These are phyloP conservation scores for Drosophila rubida DNA, from an alignment of 2,888 invertebrate species.

Conservation along the genomic window DNA sequence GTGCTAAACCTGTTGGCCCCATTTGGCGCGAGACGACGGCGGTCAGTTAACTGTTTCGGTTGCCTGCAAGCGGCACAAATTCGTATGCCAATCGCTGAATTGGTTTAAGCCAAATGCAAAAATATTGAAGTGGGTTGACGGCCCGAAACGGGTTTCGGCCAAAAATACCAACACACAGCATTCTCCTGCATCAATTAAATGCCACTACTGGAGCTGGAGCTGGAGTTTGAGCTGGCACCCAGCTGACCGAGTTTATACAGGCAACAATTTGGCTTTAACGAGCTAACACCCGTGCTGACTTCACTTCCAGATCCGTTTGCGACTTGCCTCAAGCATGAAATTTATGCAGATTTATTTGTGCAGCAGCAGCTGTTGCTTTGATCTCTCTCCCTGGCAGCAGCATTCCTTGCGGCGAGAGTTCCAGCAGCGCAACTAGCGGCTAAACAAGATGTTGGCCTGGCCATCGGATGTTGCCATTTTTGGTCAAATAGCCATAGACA, in stretches of 20 bases:
- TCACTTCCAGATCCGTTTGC: constrained; percentile 30
- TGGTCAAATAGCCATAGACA: constrained; percentile 65
- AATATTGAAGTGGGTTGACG: constrained; percentile 58
- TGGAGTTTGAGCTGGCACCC: constrained; percentile 35
- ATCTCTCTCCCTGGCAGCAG: constrained; percentile 60
- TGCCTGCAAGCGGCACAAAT: constrained; percentile 59
- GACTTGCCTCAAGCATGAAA: constrained; percentile 42
- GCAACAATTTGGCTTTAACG: constrained; percentile 34
- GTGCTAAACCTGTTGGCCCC: constrained; percentile 70
- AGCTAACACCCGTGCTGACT: constrained; percentile 46
- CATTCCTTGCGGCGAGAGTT: constrained; percentile 65
- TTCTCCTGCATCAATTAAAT: constrained; percentile 51
- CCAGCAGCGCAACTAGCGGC: constrained; percentile 15
- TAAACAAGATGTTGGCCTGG: constrained; percentile 51
- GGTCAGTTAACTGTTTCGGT: constrained; percentile 73
- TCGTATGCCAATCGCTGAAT: constrained; percentile 47
- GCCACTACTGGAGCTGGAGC: constrained; percentile 1
- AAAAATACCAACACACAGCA: constrained; percentile 31
- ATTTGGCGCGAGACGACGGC: constrained; percentile 46
- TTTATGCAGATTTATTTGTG: constrained; percentile 76
- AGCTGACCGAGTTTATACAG: constrained; percentile 47
- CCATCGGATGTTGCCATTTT: constrained; percentile 47
- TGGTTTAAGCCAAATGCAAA: constrained; percentile 65
- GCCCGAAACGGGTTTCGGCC: constrained; percentile 51
- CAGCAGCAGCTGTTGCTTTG: constrained; percentile 28